Percentiles rank a stretch among this genome's conserved stretches.
phyloP scores from a whole-genome alignment of 2,797 vertebrate species.

The Cossypha polioptera region DNA sequence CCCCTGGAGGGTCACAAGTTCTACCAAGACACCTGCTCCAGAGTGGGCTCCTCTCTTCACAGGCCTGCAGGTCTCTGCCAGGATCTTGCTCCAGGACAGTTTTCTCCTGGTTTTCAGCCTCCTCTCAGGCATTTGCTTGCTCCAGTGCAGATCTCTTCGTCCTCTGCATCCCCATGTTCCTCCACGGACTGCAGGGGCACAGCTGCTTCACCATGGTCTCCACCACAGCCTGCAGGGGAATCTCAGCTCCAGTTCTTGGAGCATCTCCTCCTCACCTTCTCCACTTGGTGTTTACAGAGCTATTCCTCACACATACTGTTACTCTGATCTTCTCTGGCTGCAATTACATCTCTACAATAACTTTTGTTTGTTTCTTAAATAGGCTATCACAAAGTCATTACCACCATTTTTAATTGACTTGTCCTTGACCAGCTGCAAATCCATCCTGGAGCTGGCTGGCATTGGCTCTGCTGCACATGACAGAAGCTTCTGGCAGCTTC shows the following conservation, averaged over 20 bases:
- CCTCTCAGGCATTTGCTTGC: accelerated
- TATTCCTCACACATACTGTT: neutral
- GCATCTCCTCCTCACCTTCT: neutral
- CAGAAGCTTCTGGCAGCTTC: neutral
- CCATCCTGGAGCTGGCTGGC: neutral
- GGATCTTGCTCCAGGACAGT: neutral
- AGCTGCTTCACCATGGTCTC: neutral
- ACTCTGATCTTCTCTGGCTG: neutral
- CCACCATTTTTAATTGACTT: neutral
- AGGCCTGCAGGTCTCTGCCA: neutral
- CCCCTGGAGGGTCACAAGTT: neutral
- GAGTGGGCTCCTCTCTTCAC: neutral
- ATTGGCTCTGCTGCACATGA: neutral
- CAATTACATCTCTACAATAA: neutral
- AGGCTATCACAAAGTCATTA: neutral
- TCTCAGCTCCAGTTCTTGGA: neutral
- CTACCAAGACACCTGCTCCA: neutral
- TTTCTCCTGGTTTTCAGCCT: neutral
- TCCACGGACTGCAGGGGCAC: accelerated
- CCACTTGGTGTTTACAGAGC: too few species aligned
- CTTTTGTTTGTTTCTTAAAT: neutral
- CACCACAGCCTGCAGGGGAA: neutral
- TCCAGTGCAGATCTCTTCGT: neutral
- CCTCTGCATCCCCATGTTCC: neutral
- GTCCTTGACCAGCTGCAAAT: neutral